Conservation (phyloP, 2,113 vertebrate species). For the Apteryx owenii region DNA sequence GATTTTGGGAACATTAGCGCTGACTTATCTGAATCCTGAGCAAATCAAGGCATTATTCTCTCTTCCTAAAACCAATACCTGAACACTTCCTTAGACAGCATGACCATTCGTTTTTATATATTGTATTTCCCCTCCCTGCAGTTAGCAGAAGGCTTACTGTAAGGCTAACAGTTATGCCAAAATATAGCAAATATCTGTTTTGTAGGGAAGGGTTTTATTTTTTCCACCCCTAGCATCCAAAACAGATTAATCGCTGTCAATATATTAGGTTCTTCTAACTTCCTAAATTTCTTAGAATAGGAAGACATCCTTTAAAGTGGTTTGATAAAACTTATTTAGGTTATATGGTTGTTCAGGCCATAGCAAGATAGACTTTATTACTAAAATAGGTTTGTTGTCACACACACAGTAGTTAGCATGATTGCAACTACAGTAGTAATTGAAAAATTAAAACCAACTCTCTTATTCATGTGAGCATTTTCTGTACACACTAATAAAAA, state of each 20-base stretch:
- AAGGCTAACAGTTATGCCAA: not conserved
- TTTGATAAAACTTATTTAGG: not conserved
- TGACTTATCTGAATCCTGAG: not conserved
- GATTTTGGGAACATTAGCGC: not conserved
- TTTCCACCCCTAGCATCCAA: not conserved
- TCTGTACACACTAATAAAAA: not conserved
- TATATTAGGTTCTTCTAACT: not conserved
- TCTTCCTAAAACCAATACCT: not conserved
- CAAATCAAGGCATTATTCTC: not conserved
- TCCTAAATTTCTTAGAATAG: not conserved
- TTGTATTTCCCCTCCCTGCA: too few relatives aligned
- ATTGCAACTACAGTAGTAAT: not conserved
- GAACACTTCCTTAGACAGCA: not conserved
- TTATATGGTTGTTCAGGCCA: not conserved
- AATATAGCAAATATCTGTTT: not conserved
- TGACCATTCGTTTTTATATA: too few relatives aligned
- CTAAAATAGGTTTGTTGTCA: not conserved
- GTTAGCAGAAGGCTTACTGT: too few relatives aligned
- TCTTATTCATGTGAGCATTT: not conserved
- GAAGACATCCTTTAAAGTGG: not conserved
- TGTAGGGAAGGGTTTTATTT: fast-evolving
- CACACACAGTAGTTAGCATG: not conserved
- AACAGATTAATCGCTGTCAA: not conserved
- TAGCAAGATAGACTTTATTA: not conserved
- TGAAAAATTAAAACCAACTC: not conserved